Percentiles rank a stretch among this genome's conserved stretches.
phyloP scores from a whole-genome alignment of 2,113 vertebrate species.

The Arenaria interpres region DNA sequence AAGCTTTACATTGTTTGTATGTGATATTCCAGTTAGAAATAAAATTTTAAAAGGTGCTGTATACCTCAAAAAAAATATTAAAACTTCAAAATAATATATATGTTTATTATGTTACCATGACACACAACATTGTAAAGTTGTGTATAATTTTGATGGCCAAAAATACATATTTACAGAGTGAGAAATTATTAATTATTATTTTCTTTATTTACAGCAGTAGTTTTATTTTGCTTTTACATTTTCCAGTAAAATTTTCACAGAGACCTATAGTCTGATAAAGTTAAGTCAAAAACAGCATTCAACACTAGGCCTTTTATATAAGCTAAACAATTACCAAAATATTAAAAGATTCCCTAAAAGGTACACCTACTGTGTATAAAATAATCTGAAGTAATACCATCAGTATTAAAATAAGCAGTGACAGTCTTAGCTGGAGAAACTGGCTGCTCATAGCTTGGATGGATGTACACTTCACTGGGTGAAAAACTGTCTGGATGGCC shows the following conservation, averaged over 20 bases:
- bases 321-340: background rate
- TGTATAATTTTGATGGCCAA: constrained; percentile 8
- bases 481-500: background rate
- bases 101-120: constrained; percentile 49
- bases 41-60: constrained; percentile 55
- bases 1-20: constrained; percentile 69
- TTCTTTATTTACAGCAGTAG: constrained; percentile 39
- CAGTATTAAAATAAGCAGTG: background rate
- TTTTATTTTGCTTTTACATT: constrained; percentile 46
- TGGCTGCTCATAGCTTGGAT: background rate
- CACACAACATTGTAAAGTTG: background rate
- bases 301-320: background rate
- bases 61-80: constrained; percentile 55
- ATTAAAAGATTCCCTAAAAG: background rate
- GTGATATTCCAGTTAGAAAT: constrained; percentile 52
- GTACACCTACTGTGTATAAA: background rate
- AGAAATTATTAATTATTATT: constrained; percentile 51
- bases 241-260: constrained; percentile 32
- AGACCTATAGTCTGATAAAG: background rate
- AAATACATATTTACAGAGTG: background rate
- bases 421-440: background rate
- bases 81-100: constrained; percentile 56
- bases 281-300: constrained; percentile 4
- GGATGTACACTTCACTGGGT: background rate
- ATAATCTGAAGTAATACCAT: background rate